Conservation (phyloP, 2,797 vertebrate species). For the Anomalospiza imberbis region DNA sequence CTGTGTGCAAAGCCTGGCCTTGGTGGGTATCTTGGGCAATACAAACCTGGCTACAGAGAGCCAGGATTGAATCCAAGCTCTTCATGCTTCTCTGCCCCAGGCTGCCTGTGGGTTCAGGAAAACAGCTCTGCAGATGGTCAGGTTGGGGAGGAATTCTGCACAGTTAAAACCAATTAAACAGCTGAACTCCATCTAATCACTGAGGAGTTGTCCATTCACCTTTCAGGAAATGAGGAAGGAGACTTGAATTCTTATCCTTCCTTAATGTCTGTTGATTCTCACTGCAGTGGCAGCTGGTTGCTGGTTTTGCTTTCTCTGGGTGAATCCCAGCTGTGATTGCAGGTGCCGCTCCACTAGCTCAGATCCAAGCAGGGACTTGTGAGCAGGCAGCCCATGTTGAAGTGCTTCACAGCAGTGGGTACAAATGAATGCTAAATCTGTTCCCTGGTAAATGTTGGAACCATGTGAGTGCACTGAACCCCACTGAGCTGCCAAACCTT, state of each 20-base stretch:
- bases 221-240: not conserved
- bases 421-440: constrained; percentile 31
- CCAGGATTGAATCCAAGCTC: not conserved
- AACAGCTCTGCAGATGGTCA: not conserved
- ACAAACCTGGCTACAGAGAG: not conserved
- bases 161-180: not conserved
- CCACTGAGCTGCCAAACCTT: constrained; percentile 37
- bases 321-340: constrained; percentile 56
- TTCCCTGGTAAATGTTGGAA: constrained; percentile 43
- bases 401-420: constrained; percentile 37
- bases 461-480: constrained; percentile 3
- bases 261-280: not conserved
- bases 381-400: not conserved
- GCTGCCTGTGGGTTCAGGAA: not conserved
- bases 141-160: not conserved
- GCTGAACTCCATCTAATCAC: not conserved
- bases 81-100: not conserved
- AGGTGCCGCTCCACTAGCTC: constrained; percentile 26
- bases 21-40: not conserved
- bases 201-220: not conserved
- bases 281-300: constrained; percentile 19
- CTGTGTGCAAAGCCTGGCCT: not conserved
- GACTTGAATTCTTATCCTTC: not conserved
- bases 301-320: constrained; percentile 5
- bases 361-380: not conserved